Evolutionary conservation across 2,888 invertebrate species (phyloP), one percentile per base, ranked within the genome.

Genomic region (Acleris holmiana): DNA sequence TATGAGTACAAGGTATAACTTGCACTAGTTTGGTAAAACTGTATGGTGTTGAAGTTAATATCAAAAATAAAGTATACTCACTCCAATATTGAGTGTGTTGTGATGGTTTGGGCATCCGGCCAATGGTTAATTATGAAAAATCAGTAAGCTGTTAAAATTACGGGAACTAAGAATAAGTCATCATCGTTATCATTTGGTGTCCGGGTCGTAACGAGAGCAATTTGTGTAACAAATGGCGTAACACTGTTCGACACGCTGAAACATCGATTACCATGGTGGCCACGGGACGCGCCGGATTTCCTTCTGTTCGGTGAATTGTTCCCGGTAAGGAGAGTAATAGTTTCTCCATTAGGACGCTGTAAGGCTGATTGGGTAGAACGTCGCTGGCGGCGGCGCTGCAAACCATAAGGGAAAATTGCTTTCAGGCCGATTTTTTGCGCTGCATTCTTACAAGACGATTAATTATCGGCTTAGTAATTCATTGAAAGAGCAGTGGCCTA

Each of bases 281-380:
- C 50, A 55, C 41, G 53, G 53, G 57, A 44, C 29, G 23, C 40
- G 47, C 18, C 25, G 50, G 57, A 41, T 56, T 57, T 54, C 51
- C 66, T 57, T 57, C 41, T 46, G 17, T 60, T 51, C 61, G 40
- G 75, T 70, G 73, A 68, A 77, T 78, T 82, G 76, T 78, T 76
- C 73, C 73, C 68, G 75, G 72, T 61, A 71, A 71, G 71, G 67
- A 74, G 73, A 76, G 74, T 81, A 82, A 83, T 83, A 81, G 82
- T 79, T 83, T 81, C 80, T 81, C 79, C 79, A 83, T 85, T 83
- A 83, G 69, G 72, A 68, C 21, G 75, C 72, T 74, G 76, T 69
- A 70, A 73, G 71, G 69, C 71, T 77, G 76, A 78, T 80, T 79
- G 77, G 74, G 71, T 75, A 71, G 71, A 77, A 75, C 71, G 69